These are phyloP conservation scores for Frieseomelitta varia DNA, from an alignment of 1,140 invertebrate species.

Conservation along the genomic window DNA sequence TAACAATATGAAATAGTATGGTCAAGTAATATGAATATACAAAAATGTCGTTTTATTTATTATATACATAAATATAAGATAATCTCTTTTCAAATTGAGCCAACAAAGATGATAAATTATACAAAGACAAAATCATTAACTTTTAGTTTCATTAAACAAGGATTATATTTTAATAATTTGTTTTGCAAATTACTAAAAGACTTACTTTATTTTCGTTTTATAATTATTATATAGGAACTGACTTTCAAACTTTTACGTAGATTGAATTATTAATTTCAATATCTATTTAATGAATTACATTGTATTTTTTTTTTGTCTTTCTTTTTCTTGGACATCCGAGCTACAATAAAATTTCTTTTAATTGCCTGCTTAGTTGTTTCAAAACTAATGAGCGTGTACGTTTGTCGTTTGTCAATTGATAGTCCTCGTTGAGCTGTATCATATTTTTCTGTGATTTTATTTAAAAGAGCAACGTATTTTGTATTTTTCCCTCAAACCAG, in stretches of 20 bases:
- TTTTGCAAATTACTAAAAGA: neutral
- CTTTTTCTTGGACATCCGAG: conserved; percentile 7
- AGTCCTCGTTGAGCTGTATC: neutral
- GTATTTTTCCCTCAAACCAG: conserved; percentile 38
- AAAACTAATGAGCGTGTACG: conserved; percentile 23
- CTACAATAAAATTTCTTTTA: conserved; percentile 11
- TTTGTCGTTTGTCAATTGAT: conserved; percentile 44
- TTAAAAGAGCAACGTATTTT: conserved; percentile 21
- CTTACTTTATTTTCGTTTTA: neutral
- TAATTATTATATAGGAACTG: neutral
- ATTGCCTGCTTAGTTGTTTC: conserved; percentile 6
- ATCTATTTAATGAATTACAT: neutral
- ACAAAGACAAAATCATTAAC: neutral
- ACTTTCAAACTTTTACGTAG: neutral
- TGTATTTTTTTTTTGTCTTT: neutral
- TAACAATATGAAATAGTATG: too few relatives aligned
- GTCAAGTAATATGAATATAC: neutral
- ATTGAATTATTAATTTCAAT: neutral
- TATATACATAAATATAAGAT: neutral
- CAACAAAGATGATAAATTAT: neutral
- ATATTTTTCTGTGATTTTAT: conserved; percentile 16
- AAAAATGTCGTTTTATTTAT: neutral
- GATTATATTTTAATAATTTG: neutral
- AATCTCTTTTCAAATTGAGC: neutral
- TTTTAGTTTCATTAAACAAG: too few relatives aligned